Conservation (phyloP, 2,888 invertebrate genomes). For the Cremastobaeus sp. region DNA sequence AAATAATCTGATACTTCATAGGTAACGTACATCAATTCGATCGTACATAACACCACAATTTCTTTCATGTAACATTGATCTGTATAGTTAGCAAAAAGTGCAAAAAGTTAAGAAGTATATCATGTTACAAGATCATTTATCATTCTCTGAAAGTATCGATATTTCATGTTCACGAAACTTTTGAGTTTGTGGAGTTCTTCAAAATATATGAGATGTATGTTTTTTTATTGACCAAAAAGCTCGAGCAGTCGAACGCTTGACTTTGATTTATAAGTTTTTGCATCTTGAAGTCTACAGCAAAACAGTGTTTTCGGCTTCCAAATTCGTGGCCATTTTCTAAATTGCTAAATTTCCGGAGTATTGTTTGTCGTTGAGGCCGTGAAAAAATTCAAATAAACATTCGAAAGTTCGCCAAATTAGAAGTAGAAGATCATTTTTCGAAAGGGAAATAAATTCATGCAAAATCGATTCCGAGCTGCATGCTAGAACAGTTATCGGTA, state of each 20-base stretch:
- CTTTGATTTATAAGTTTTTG: slow-evolving; percentile 50
- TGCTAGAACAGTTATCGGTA: slow-evolving; percentile 33
- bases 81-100: slow-evolving; percentile 13
- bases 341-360: too few relatives aligned
- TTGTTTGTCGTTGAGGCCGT: too few relatives aligned
- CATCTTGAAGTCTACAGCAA: slow-evolving; percentile 21
- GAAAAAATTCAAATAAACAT: too few relatives aligned
- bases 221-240: slow-evolving; percentile 41
- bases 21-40: slow-evolving; percentile 4
- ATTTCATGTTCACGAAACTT: slow-evolving; percentile 52
- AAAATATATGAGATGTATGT: slow-evolving; percentile 53
- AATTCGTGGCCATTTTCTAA: neutral
- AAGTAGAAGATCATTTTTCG: slow-evolving; percentile 16
- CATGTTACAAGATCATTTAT: slow-evolving; percentile 44
- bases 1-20: slow-evolving; percentile 1
- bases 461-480: slow-evolving; percentile 32
- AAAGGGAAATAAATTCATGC: slow-evolving; percentile 26
- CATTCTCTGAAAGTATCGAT: slow-evolving; percentile 45
- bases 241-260: slow-evolving; percentile 31
- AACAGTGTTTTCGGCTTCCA: slow-evolving; percentile 14
- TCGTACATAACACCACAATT: slow-evolving; percentile 11
- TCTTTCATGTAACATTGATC: slow-evolving; percentile 15
- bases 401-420: too few relatives aligned
- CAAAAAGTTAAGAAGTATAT: slow-evolving; percentile 40
- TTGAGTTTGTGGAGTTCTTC: slow-evolving; percentile 49